Evolutionary conservation across 2,888 invertebrate genomes (phyloP), one percentile per base, ranked within the genome.

Genomic region (Boloria selene): DNA sequence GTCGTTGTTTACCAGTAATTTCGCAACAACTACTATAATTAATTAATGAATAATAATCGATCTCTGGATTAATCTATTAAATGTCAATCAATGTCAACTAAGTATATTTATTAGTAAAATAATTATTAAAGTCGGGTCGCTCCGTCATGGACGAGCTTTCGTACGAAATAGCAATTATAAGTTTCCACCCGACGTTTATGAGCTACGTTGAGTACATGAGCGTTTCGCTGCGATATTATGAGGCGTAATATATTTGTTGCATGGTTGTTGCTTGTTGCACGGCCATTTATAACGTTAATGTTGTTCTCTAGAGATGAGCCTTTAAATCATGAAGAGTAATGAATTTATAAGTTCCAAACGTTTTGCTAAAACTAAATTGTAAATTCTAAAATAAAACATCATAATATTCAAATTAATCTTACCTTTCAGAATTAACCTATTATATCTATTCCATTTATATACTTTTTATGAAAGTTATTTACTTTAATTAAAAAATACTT

Each of bases 161-260:
- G 52, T 62, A 59, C 53, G 62, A 67, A 54, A 65, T 59, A 42
- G 54, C 45, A 66, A 61, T 49, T 64, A 65, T 63, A 58, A 65
- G 65, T 61, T 49, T 65, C 58, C 59, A 54, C 59, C 18, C 53
- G 53, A 53, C 49, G 59, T 60, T 64, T 60, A 64, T 64, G 64
- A 58, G 53, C 58, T 56, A 47, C 31, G 53, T 17, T 31, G 49
- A 62, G 62, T 62, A 49, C 31, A 60, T 38, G 38, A 62, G 49
- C 62, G 49, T 38, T 55, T 60, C 10, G 49, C 38, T 53, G 45
- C 51, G 44, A 54, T 60, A 60, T 60, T 59, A 49, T 53, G 62
- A 47, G 64, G 42, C 56, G 47, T 52, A 49, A 59, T 60, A 55
- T 44, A 59, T 64, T 53, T 52, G 64, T 58, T 54, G 42, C 13